These are phyloP conservation scores for Scylla paramamosain DNA, from an alignment of 1,140 invertebrate species.

Conservation along the genomic window DNA sequence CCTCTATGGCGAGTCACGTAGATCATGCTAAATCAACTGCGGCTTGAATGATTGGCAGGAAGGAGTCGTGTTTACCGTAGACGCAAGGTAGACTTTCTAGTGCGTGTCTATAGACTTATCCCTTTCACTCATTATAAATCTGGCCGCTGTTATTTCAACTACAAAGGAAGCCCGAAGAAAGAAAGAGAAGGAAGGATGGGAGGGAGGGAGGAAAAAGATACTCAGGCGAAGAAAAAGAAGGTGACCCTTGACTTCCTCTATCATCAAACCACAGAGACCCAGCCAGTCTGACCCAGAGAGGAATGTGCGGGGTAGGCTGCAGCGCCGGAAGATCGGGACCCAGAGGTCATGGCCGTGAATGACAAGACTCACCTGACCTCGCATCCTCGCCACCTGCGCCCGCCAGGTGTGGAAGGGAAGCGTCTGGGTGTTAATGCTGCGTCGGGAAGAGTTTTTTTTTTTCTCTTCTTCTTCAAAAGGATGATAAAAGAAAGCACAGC, in stretches of 20 bases:
- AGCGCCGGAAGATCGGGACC: neutral
- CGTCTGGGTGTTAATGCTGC: neutral
- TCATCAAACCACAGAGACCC: neutral
- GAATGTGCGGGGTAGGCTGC: neutral
- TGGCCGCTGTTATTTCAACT: neutral
- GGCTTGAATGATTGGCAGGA: neutral
- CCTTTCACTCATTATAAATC: slow-evolving; percentile 1
- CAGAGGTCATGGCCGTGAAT: neutral
- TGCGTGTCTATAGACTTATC: slow-evolving; percentile 2
- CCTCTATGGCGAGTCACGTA: neutral
- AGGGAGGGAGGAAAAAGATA: neutral
- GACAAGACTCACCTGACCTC: neutral
- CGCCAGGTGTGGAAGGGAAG: neutral
- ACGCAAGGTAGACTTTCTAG: slow-evolving; percentile 22
- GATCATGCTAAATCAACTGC: neutral
- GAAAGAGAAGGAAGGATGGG: neutral
- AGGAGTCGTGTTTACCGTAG: neutral
- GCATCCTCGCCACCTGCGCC: neutral
- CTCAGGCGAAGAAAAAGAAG: neutral
- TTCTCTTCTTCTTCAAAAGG: too few species aligned
- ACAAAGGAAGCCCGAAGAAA: neutral
- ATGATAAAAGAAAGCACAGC: too few species aligned
- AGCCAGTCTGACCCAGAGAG: neutral
- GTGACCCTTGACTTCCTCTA: neutral
- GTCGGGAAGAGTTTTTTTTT: too few species aligned